Conservation (phyloP, 2,797 vertebrate species). For the Sarcoramphus papa region DNA sequence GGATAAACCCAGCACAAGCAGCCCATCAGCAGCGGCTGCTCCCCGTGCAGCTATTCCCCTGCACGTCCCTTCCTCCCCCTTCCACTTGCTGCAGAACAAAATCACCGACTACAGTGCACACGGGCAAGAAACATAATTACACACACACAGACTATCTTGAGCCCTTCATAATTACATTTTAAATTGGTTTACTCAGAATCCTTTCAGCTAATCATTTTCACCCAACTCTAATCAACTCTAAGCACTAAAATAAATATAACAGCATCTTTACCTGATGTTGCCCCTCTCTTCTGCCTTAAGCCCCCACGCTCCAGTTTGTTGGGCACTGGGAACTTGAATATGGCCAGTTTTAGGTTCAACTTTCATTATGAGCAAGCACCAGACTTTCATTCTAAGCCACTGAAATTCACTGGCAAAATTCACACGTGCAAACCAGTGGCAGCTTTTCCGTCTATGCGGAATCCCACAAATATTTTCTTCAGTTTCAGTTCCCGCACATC, state of each 20-base stretch:
- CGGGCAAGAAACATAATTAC: slow-evolving; percentile 50
- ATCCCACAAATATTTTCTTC: slow-evolving; percentile 36
- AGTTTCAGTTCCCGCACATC: slow-evolving; percentile 2
- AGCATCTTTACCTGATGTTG: slow-evolving; percentile 31
- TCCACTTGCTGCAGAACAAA: not conserved
- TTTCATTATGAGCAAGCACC: slow-evolving; percentile 17
- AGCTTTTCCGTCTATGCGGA: slow-evolving; percentile 21
- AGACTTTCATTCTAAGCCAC: slow-evolving; percentile 30
- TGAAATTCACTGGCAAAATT: not conserved
- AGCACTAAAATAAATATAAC: slow-evolving; percentile 39
- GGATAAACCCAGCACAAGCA: not conserved
- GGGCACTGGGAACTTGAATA: not conserved
- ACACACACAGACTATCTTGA: slow-evolving; percentile 5
- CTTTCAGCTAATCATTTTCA: slow-evolving; percentile 32
- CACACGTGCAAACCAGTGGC: slow-evolving; percentile 15
- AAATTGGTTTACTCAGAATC: slow-evolving; percentile 40
- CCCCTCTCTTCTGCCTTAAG: not conserved
- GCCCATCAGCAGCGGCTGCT: not conserved
- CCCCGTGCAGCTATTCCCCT: not conserved
- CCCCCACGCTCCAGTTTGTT: not conserved
- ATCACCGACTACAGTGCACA: not conserved
- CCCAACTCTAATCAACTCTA: slow-evolving; percentile 17
- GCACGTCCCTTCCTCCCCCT: not conserved
- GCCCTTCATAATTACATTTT: slow-evolving; percentile 45
- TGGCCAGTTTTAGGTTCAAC: not conserved